Evolutionary conservation across 2,888 invertebrate genomes (phyloP).

Genomic region (Mesorhabditis belari): DNA sequence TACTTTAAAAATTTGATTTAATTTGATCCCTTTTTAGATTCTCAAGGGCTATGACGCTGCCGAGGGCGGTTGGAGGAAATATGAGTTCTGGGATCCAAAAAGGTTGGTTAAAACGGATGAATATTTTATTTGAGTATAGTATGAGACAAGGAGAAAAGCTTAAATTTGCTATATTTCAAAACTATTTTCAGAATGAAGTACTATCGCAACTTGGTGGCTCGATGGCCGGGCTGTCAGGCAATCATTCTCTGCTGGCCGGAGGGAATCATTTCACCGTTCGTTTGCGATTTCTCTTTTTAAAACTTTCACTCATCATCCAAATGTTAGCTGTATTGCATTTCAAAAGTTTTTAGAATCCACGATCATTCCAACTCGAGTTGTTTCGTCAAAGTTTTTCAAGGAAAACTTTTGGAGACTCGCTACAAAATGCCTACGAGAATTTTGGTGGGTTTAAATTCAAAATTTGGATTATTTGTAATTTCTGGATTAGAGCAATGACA

Average conservation of each 20-base stretch:
- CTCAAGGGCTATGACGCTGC: background rate
- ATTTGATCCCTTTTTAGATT: background rate
- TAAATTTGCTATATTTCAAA: background rate
- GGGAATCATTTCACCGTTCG: background rate
- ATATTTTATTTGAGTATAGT: background rate
- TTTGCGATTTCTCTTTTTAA: too few species aligned
- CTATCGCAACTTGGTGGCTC: background rate
- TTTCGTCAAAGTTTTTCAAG: background rate
- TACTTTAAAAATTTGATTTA: background rate
- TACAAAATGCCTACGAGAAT: background rate
- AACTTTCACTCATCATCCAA: too few species aligned
- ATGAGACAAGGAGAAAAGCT: background rate
- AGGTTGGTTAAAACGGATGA: background rate
- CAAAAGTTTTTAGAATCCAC: background rate
- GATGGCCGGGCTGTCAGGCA: background rate
- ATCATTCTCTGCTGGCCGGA: background rate
- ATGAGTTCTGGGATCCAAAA: background rate
- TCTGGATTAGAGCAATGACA: too few species aligned
- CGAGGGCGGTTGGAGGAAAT: background rate
- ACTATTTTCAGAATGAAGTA: background rate
- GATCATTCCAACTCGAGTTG: background rate
- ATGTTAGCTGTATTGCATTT: too few species aligned
- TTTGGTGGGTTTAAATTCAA: background rate
- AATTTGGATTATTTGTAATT: too few species aligned
- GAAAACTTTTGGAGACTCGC: background rate